phyloP scores from a whole-genome alignment of 2,113 vertebrate genomes.

The Dinomys branickii region DNA sequence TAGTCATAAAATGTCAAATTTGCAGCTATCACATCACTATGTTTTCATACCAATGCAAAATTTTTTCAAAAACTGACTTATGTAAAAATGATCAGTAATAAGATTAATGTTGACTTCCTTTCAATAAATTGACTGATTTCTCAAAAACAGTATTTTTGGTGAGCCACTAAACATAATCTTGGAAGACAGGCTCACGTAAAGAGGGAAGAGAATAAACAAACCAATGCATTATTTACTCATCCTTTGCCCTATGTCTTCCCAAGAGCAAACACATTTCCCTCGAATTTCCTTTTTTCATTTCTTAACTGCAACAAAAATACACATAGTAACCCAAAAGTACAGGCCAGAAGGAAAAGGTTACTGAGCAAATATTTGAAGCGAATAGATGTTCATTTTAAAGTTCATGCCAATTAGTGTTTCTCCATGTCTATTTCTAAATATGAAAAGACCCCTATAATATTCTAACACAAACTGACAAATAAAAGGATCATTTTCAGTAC shows the following conservation, averaged over 20 bases:
- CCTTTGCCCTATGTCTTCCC: conserved; percentile 3
- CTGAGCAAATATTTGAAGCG: conserved; percentile 24
- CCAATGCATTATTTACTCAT: conserved; percentile 36
- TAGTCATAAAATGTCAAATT: conserved; percentile 20
- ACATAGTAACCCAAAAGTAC: conserved; percentile 15
- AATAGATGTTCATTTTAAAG: neutral
- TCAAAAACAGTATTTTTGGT: conserved; percentile 40
- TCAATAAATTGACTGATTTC: conserved; percentile 39
- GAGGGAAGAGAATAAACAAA: neutral
- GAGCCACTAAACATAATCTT: neutral
- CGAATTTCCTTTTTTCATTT: conserved; percentile 5
- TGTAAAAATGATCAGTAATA: conserved; percentile 35
- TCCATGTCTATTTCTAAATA: conserved; percentile 35
- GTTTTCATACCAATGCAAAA: conserved; percentile 36
- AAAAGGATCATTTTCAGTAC: neutral
- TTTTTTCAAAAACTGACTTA: neutral
- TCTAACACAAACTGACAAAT: neutral
- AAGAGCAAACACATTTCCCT: conserved; percentile 2
- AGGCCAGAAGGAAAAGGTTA: conserved; percentile 9
- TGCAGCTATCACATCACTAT: neutral
- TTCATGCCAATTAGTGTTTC: neutral
- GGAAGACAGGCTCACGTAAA: neutral
- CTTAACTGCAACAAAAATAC: conserved; percentile 4
- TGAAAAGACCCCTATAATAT: conserved; percentile 39
- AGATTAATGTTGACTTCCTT: conserved; percentile 52